Base-by-base conservation (phyloP, 1,140 invertebrate species). In the Plutomurus gul region DNA sequence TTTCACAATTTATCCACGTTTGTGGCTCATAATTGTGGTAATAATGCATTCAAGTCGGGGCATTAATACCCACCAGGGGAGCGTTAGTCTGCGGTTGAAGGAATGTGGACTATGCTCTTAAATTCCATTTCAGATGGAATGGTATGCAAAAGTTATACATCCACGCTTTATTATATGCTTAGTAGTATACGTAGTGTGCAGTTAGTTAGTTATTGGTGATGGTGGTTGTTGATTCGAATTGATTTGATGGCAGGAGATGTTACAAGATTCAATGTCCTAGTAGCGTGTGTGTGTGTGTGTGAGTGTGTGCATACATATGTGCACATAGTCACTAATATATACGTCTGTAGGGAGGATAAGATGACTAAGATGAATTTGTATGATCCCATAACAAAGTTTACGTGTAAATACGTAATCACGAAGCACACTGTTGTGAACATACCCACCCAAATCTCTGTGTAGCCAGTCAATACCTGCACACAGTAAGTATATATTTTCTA, bases 21-120 rank as follows among this genome's bases (percentile, higher is more conserved):
- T 37, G 75, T 70, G 56, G 25, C 75, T 46, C 22, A 76, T 76
- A 76, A 76, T 76, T 76, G 75, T 76, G 56, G 75, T 76, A 76
- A 76, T 76, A 76, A 76, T 76, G 75, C 56, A 76, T 76, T 76
- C 37, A 60, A 40, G 75, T 70, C 70, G 75, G 56, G 75, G 56
- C 75, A 76, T 76, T 76, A 76, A 76, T 65, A 76, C 75, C 56
- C 75, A 76, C 75, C 75, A 76, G 75, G 75, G 75, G 75, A 76
- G 75, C 75, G 56, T 43, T 65, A 76, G 49, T 51, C 22, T 76
- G 75, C 30, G 51, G 51, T 76, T 76, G 18, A 65, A 76, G 39
- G 51, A 76, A 76, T 76, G 75, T 49, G 39, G 51, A 76, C 37
- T 43, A 76, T 65, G 47, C 75, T 60, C 30, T 65, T 46, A 4